Percentiles rank a stretch among this genome's conserved stretches.
Evolutionary conservation across 2,888 invertebrate species (phyloP).

Genomic region (Ormyrus nitidulus): DNA sequence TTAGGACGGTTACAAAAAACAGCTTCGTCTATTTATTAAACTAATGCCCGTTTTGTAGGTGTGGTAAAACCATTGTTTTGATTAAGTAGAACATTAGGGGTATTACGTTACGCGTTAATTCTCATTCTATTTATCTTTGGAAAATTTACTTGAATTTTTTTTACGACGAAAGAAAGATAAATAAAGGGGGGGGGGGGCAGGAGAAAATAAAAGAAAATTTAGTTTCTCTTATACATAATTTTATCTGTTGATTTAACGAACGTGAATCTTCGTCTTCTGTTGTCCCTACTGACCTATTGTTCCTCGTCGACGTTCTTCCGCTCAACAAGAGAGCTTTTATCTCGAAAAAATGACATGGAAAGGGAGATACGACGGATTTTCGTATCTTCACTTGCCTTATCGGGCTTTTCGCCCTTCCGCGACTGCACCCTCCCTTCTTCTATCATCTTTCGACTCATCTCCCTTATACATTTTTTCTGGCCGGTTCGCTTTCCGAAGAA

Average conservation of each 20-base stretch:
- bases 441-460: not conserved
- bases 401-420: slow-evolving; percentile 23
- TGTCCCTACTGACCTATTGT: slow-evolving; percentile 46
- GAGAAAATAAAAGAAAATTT: slow-evolving; percentile 21
- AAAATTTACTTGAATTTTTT: slow-evolving; percentile 22
- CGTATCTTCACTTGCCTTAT: slow-evolving; percentile 37
- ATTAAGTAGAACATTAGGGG: too few species aligned
- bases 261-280: slow-evolving; percentile 20
- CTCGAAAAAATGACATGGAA: slow-evolving; percentile 43
- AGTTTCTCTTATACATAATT: slow-evolving; percentile 23
- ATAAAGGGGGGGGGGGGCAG: not conserved
- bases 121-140: not conserved
- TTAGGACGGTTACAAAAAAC: too few species aligned
- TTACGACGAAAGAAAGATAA: not conserved
- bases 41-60: too few species aligned
- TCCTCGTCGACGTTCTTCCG: slow-evolving; percentile 13
- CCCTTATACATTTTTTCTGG: not conserved
- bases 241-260: slow-evolving; percentile 39
- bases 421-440: not conserved
- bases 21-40: too few species aligned
- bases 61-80: too few species aligned
- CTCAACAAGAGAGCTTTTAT: slow-evolving; percentile 39
- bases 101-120: too few species aligned
- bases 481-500: slow-evolving; percentile 16
- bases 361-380: slow-evolving; percentile 30